A percentile compares a stretch with the other conserved stretches of the same genome.
phyloP scores from a whole-genome alignment of 2,113 vertebrate species.

The Dermatemys mawii region DNA sequence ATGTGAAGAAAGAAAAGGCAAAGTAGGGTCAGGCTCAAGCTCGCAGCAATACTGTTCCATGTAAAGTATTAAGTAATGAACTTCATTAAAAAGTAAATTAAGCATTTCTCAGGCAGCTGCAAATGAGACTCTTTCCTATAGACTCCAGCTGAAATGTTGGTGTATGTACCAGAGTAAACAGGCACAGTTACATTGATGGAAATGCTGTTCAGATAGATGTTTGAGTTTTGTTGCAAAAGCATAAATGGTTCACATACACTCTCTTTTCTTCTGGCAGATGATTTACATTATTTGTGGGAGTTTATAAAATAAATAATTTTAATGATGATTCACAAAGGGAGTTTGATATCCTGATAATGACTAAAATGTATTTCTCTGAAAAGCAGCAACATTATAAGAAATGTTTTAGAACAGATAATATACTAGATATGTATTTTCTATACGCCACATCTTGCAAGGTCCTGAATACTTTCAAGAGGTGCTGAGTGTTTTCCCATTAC shows the following conservation, averaged over 20 bases:
- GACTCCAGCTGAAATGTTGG: neutral
- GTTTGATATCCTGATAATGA: constrained; percentile 11
- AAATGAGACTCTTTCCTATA: constrained; percentile 1
- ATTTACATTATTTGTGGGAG: constrained; percentile 15
- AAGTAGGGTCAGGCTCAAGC: constrained; percentile 62
- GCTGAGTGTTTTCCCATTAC: neutral
- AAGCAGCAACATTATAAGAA: neutral
- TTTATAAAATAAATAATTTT: constrained; percentile 38
- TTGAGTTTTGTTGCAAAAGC: neutral
- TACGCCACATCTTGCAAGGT: neutral
- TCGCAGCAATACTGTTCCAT: constrained; percentile 45
- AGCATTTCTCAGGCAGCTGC: constrained; percentile 47
- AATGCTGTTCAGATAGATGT: neutral
- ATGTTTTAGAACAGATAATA: neutral
- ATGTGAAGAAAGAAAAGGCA: constrained; percentile 64
- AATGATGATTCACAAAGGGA: constrained; percentile 11
- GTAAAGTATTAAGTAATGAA: constrained; percentile 57
- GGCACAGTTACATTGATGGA: neutral
- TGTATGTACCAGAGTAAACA: constrained; percentile 22
- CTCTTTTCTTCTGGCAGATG: neutral
- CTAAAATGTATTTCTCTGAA: constrained; percentile 36
- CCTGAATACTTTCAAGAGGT: neutral
- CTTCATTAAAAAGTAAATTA: constrained; percentile 63
- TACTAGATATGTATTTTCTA: neutral
- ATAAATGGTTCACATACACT: constrained; percentile 16